These are phyloP conservation scores for Taxidea taxus DNA, from an alignment of 2,113 vertebrate species.

Conservation along the genomic window DNA sequence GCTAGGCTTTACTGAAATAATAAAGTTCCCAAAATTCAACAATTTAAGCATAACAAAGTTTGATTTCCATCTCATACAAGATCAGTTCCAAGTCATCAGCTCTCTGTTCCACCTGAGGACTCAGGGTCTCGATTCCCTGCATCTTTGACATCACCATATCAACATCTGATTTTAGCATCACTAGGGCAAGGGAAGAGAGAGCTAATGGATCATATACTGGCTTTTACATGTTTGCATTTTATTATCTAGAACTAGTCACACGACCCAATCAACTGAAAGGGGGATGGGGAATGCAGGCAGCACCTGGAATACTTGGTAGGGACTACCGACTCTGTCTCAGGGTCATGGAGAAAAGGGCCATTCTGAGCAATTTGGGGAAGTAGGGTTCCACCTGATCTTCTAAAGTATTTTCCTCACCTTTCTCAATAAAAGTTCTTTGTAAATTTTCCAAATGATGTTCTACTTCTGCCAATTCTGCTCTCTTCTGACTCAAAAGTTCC, in stretches of 20 bases:
- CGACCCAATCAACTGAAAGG: background rate
- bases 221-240: background rate
- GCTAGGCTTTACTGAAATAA: background rate
- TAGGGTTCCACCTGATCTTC: conserved; percentile 91
- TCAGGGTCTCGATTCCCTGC: background rate
- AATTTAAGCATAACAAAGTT: background rate
- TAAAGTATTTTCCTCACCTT: conserved; percentile 93
- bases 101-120: background rate
- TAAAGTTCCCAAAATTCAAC: background rate
- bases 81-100: background rate
- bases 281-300: background rate
- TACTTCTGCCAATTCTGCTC: conserved; percentile 90
- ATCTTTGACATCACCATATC: background rate
- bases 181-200: background rate
- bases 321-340: background rate
- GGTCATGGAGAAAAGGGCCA: background rate
- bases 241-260: background rate
- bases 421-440: conserved; percentile 89
- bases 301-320: background rate
- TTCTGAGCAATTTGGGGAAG: background rate
- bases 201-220: too few relatives aligned
- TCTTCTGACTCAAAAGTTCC: conserved; percentile 90
- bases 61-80: background rate
- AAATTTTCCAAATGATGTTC: conserved; percentile 90
- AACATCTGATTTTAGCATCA: background rate